Evolutionary conservation across 2,888 invertebrate species (phyloP).

Genomic region (Mimas tiliae): DNA sequence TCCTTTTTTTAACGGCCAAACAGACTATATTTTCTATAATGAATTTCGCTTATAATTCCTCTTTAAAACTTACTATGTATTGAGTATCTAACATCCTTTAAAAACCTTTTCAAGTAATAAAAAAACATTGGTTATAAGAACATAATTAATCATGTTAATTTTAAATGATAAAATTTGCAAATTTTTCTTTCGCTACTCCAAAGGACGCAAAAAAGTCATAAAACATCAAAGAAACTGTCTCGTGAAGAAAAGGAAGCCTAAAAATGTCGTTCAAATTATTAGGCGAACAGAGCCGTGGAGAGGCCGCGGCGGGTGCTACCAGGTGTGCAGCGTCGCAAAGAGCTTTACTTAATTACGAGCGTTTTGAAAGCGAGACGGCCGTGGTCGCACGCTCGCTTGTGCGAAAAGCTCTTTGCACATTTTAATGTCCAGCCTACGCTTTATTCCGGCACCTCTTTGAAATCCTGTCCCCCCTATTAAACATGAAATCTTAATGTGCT

Average conservation of each 20-base stretch:
- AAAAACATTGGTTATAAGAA: not conserved
- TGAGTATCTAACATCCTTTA: no score
- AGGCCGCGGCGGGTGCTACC: constrained; percentile 33
- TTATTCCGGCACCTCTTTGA: constrained; percentile 30
- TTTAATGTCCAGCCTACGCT: constrained; percentile 28
- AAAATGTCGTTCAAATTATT: constrained; percentile 31
- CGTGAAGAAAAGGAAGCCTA: constrained; percentile 14
- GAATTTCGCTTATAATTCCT: no score
- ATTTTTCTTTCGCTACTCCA: not conserved
- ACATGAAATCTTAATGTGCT: constrained; percentile 27
- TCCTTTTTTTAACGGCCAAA: no score
- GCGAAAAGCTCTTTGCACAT: constrained; percentile 51
- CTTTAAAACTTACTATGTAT: no score
- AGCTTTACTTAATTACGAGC: constrained; percentile 65
- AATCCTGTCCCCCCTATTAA: constrained; percentile 27
- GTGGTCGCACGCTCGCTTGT: constrained; percentile 54
- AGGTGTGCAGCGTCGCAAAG: constrained; percentile 55
- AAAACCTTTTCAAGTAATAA: no score
- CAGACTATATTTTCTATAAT: no score
- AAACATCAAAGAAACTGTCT: constrained; percentile 22
- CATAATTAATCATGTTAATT: constrained; percentile 12
- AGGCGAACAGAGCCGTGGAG: constrained; percentile 32
- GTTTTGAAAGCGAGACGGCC: constrained; percentile 48
- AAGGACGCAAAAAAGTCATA: constrained; percentile 28
- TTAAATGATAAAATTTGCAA: not conserved